Conservation (phyloP, 2,888 invertebrate species). For the Lobophora halterata region DNA sequence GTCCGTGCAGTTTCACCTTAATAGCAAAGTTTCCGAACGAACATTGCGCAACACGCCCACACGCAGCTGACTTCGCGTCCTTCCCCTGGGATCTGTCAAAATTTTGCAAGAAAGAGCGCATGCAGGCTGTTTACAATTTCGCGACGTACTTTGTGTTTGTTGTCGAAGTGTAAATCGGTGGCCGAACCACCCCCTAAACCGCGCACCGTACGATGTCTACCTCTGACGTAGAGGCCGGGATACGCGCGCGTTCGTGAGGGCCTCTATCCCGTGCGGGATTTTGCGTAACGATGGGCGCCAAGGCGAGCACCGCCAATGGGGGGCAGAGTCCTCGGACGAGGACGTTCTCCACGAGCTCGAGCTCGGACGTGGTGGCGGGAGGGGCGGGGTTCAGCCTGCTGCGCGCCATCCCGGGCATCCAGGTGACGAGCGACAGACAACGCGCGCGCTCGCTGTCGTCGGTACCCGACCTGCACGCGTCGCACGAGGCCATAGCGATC, state of each 20-base stretch:
- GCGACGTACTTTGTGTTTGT: slow-evolving; percentile 63
- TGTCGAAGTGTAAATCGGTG: slow-evolving; percentile 53
- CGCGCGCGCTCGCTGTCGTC: slow-evolving; percentile 91
- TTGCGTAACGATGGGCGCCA: slow-evolving; percentile 87
- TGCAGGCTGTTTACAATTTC: slow-evolving; percentile 77
- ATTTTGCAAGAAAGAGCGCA: slow-evolving; percentile 75
- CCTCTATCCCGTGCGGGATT: slow-evolving; percentile 56
- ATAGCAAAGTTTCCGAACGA: background rate
- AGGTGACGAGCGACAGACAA: slow-evolving; percentile 88
- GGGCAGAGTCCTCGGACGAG: slow-evolving; percentile 87
- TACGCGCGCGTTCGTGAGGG: slow-evolving; percentile 72
- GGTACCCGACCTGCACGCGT: slow-evolving; percentile 86
- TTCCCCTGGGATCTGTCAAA: slow-evolving; percentile 63
- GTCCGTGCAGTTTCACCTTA: no score
- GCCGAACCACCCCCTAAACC: slow-evolving; percentile 38
- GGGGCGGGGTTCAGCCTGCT: slow-evolving; percentile 84
- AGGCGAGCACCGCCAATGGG: slow-evolving; percentile 90
- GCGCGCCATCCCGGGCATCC: slow-evolving; percentile 86
- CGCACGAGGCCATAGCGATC: slow-evolving; percentile 82
- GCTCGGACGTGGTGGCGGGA: slow-evolving; percentile 82
- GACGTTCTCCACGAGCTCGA: slow-evolving; percentile 88
- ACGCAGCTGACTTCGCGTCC: slow-evolving; percentile 43
- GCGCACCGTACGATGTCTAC: slow-evolving; percentile 74
- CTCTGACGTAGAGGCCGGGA: slow-evolving; percentile 66
- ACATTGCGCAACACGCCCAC: slow-evolving; percentile 28